A percentile compares a stretch with the other conserved stretches of the same genome.
Conservation (phyloP, 2,797 vertebrate species). For the Rostrhamus sociabilis region DNA sequence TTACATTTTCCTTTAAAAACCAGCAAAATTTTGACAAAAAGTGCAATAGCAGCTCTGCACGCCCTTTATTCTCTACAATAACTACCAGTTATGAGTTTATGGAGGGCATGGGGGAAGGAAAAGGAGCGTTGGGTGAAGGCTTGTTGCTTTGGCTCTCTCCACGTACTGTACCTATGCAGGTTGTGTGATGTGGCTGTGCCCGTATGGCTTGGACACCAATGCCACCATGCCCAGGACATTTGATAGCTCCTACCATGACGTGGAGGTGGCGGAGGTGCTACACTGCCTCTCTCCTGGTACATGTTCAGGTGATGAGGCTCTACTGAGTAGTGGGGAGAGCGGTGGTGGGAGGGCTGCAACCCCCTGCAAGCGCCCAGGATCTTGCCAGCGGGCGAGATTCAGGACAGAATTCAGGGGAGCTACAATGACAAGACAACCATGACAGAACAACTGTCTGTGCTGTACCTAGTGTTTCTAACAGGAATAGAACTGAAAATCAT, state of each 20-base stretch:
- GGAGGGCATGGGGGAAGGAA: neutral
- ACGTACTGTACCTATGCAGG: neutral
- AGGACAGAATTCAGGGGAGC: neutral
- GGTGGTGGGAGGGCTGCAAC: neutral
- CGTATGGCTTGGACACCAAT: neutral
- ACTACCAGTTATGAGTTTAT: neutral
- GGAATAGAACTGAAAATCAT: neutral
- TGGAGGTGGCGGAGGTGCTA: neutral
- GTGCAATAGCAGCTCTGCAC: neutral
- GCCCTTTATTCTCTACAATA: neutral
- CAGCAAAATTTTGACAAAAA: neutral
- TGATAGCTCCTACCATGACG: neutral
- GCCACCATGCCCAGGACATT: too few species aligned
- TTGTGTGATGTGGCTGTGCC: neutral
- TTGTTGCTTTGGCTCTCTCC: neutral
- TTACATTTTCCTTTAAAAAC: neutral
- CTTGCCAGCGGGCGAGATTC: neutral
- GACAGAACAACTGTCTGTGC: neutral
- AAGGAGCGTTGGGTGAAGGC: neutral
- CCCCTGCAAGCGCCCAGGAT: neutral
- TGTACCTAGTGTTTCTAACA: neutral
- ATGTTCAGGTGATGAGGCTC: neutral
- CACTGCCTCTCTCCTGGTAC: neutral
- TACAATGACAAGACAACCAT: neutral
- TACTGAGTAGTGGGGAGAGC: neutral